A percentile compares a stretch with the other conserved stretches of the same genome.
These are phyloP conservation scores for Luidia sarsii DNA, from an alignment of 53 echinoderm and acorn worm genomes.

Conservation along the genomic window DNA sequence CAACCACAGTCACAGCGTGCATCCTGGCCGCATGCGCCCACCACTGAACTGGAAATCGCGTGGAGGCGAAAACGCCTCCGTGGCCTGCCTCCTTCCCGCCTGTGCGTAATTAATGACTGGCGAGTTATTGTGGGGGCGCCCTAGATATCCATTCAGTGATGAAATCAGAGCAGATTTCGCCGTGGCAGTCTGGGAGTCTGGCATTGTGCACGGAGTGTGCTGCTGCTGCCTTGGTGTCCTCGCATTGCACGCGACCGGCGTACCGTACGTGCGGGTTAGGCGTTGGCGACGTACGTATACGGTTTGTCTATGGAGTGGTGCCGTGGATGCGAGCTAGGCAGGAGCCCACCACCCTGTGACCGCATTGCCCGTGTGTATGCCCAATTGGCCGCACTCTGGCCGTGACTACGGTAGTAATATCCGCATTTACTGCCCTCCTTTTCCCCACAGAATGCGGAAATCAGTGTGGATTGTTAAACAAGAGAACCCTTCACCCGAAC, in stretches of 20 bases:
- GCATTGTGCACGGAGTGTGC: background rate
- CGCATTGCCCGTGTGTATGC: slow-evolving; percentile 50
- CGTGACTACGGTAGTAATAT: slow-evolving; percentile 49
- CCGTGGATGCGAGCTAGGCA: slow-evolving; percentile 18
- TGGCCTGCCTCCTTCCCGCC: slow-evolving; percentile 8
- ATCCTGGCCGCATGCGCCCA: background rate
- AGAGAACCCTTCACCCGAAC: slow-evolving; percentile 28
- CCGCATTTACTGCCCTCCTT: slow-evolving; percentile 36
- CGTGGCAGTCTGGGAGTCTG: slow-evolving; percentile 1
- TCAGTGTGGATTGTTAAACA: slow-evolving; percentile 42
- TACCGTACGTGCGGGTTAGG: background rate
- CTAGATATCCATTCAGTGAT: slow-evolving; percentile 31
- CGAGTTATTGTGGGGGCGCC: slow-evolving; percentile 48
- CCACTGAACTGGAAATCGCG: slow-evolving; percentile 11
- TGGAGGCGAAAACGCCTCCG: slow-evolving; percentile 31
- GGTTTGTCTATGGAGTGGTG: slow-evolving; percentile 52
- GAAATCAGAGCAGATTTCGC: slow-evolving; percentile 9
- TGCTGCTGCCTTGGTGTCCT: background rate
- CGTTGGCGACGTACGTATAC: slow-evolving; percentile 43
- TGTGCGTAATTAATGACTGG: slow-evolving; percentile 34
- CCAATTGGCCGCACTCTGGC: slow-evolving; percentile 48
- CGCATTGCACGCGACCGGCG: background rate
- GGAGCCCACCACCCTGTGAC: slow-evolving; percentile 27
- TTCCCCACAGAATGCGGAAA: slow-evolving; percentile 30
- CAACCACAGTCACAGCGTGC: slow-evolving; percentile 1